Evolutionary conservation across 2,113 vertebrate species (phyloP).

Genomic region (Eublepharis macularius): DNA sequence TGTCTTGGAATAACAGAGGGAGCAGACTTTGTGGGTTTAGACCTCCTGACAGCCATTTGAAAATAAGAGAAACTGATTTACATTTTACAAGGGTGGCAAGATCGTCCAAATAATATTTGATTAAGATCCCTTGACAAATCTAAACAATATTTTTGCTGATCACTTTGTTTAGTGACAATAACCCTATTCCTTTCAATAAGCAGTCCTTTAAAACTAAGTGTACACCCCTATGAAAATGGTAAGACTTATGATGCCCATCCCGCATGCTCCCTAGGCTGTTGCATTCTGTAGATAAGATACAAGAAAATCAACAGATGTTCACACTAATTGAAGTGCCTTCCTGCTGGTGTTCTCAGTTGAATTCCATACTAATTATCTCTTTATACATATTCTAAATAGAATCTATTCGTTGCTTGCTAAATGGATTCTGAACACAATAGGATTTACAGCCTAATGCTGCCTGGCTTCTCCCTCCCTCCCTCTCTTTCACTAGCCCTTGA

Average conservation of each 20-base stretch:
- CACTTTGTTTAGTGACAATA: background rate
- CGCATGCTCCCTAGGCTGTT: conserved; percentile 26
- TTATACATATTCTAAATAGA: conserved; percentile 35
- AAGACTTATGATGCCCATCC: conserved; percentile 22
- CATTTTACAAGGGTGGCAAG: background rate
- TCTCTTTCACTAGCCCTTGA: background rate
- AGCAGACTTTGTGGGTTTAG: no score
- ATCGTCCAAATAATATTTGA: conserved; percentile 10
- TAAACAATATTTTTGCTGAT: background rate
- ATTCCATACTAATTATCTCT: conserved; percentile 37
- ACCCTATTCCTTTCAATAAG: conserved; percentile 19
- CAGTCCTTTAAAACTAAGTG: conserved; percentile 13
- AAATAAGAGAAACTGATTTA: conserved; percentile 2
- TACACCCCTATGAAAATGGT: background rate
- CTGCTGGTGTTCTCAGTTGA: conserved; percentile 29
- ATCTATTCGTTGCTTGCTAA: background rate
- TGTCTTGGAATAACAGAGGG: no score
- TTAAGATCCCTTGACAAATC: conserved; percentile 9
- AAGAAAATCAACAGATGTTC: conserved; percentile 37
- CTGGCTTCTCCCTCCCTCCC: background rate
- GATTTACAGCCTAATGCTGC: background rate
- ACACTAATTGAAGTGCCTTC: conserved; percentile 30
- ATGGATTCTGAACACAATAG: background rate
- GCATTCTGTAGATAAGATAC: conserved; percentile 58
- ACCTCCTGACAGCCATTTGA: no score